Evolutionary conservation across 1,140 invertebrate species (phyloP).

Genomic region (Limonius californicus): DNA sequence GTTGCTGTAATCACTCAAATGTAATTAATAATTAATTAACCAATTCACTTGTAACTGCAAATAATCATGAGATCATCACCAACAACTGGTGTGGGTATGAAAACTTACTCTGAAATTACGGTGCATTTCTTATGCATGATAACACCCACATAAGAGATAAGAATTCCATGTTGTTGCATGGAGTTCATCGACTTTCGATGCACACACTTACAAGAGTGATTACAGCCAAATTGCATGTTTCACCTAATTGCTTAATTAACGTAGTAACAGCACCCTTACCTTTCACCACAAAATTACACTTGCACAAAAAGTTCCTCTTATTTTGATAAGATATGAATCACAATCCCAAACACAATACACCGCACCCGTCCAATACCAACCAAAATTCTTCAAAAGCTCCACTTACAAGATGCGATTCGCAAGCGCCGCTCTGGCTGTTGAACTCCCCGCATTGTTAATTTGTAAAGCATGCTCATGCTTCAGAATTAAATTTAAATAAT

Average conservation of each 20-base stretch:
- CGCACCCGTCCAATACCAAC: constrained; percentile 26
- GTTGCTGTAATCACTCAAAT: too few relatives aligned
- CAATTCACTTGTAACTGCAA: too few relatives aligned
- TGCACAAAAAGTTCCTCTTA: constrained; percentile 16
- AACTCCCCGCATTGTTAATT: too few relatives aligned
- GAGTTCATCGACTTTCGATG: constrained; percentile 30
- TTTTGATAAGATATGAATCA: constrained; percentile 9
- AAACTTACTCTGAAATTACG: neutral
- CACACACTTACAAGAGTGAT: neutral
- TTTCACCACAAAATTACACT: constrained; percentile 29
- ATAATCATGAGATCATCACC: too few relatives aligned
- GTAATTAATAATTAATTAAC: too few relatives aligned
- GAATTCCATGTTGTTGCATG: constrained; percentile 33
- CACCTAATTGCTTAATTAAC: too few relatives aligned
- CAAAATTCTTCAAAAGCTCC: neutral
- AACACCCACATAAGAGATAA: constrained; percentile 29
- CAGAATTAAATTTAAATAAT: too few relatives aligned
- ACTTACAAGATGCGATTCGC: too few relatives aligned
- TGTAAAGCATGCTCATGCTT: too few relatives aligned
- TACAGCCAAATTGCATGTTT: neutral
- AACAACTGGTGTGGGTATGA: too few relatives aligned
- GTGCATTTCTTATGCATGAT: neutral
- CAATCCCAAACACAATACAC: constrained; percentile 27
- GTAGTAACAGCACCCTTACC: constrained; percentile 20
- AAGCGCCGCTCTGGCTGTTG: too few relatives aligned